Evolutionary conservation across 1,140 invertebrate genomes (phyloP).

Genomic region (Stegodyphus mimosarum): DNA sequence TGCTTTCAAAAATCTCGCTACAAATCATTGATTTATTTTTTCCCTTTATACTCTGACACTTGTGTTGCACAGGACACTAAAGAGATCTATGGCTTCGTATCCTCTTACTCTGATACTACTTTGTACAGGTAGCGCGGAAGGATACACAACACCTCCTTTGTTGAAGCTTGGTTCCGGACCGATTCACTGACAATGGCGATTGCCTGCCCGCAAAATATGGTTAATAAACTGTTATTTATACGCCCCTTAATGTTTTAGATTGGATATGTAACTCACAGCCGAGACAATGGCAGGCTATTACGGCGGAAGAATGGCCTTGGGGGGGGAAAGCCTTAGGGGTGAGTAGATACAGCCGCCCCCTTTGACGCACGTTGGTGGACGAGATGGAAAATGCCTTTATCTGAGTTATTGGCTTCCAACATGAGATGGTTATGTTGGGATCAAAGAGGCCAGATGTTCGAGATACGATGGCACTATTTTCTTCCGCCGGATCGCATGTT

Average conservation of each 20-base stretch:
- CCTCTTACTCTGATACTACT: background rate
- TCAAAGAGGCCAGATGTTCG: slow-evolving; percentile 41
- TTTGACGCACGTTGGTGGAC: background rate
- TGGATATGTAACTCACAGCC: slow-evolving; percentile 42
- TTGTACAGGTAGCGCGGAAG: slow-evolving; percentile 24
- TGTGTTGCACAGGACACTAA: background rate
- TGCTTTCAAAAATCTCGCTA: slow-evolving; percentile 27
- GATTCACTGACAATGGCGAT: slow-evolving; percentile 55
- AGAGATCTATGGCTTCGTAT: slow-evolving; percentile 4
- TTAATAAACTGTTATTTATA: slow-evolving; percentile 61
- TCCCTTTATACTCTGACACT: slow-evolving; percentile 8
- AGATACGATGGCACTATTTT: slow-evolving; percentile 47
- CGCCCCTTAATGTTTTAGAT: slow-evolving; percentile 56
- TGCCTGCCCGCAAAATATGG: slow-evolving; percentile 54
- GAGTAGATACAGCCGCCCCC: background rate
- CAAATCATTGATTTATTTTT: slow-evolving; percentile 42
- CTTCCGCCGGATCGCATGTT: slow-evolving; percentile 37
- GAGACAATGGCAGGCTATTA: slow-evolving; percentile 27
- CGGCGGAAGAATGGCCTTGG: slow-evolving; percentile 1
- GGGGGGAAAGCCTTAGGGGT: background rate
- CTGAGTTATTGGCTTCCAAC: slow-evolving; percentile 51
- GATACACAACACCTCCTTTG: slow-evolving; percentile 47
- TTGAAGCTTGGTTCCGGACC: slow-evolving; percentile 6
- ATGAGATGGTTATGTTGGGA: slow-evolving; percentile 55
- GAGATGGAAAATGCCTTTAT: slow-evolving; percentile 42